phyloP scores from a whole-genome alignment of 2,113 vertebrate genomes.

The Gadus chalcogrammus region DNA sequence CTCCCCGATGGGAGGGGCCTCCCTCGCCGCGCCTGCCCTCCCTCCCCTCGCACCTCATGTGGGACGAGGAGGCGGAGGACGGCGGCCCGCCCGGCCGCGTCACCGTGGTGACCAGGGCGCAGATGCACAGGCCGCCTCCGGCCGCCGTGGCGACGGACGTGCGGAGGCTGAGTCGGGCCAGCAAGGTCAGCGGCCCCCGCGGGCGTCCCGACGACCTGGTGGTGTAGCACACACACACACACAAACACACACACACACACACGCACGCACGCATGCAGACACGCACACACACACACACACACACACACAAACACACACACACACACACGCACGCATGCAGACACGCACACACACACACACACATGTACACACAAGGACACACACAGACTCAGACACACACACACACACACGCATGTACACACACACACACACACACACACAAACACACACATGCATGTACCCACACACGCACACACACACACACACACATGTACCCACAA shows the following conservation, averaged over 20 bases:
- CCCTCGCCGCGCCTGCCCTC: constrained; percentile 50
- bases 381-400: too few relatives aligned
- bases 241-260: constrained; percentile 11
- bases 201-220: constrained; percentile 84
- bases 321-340: too few relatives aligned
- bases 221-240: constrained; percentile 71
- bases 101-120: constrained; percentile 68
- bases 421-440: background rate
- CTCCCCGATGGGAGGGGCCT: constrained; percentile 47
- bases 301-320: too few relatives aligned
- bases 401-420: too few relatives aligned
- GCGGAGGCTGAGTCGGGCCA: constrained; percentile 75
- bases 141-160: constrained; percentile 54
- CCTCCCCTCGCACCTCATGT: constrained; percentile 34
- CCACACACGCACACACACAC: too few relatives aligned
- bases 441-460: too few relatives aligned
- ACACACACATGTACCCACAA: too few relatives aligned
- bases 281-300: too few relatives aligned
- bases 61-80: constrained; percentile 41
- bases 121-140: constrained; percentile 78
- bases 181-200: constrained; percentile 74
- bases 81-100: constrained; percentile 36
- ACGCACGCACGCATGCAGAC: constrained; percentile 1
- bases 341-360: background rate
- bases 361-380: too few relatives aligned